These are phyloP conservation scores for Lordiphosa clarofinis DNA, from an alignment of 1,140 invertebrate species.

Conservation along the genomic window DNA sequence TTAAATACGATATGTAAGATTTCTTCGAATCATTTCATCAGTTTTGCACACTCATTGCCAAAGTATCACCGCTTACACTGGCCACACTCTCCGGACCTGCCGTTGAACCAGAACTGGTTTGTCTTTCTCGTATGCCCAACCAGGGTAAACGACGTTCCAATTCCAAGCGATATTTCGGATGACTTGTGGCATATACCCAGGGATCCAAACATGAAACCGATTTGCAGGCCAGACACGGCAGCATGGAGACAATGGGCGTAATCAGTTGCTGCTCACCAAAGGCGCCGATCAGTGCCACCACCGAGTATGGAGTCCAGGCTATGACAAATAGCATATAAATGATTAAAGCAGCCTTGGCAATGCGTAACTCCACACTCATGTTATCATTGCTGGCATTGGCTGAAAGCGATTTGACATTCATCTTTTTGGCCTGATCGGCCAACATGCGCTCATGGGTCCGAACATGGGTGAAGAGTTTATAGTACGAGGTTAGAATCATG, in stretches of 20 bases:
- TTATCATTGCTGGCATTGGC: conserved; percentile 85
- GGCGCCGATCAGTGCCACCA: conserved; percentile 86
- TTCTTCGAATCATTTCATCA: conserved; percentile 16
- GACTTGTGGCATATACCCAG: conserved; percentile 89
- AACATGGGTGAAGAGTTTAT: conserved; percentile 84
- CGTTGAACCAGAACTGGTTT: conserved; percentile 22
- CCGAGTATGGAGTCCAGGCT: conserved; percentile 88
- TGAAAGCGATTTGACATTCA: conserved; percentile 89
- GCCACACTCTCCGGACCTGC: conserved; percentile 53
- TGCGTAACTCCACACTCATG: conserved; percentile 85
- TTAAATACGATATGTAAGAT: conserved; percentile 3
- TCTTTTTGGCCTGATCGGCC: conserved; percentile 88
- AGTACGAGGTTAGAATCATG: conserved; percentile 86
- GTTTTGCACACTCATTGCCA: conserved; percentile 65
- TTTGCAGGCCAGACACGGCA: conserved; percentile 87
- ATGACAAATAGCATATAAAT: conserved; percentile 88
- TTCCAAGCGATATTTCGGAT: conserved; percentile 87
- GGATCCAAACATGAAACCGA: conserved; percentile 88
- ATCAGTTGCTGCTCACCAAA: conserved; percentile 86
- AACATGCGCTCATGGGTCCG: conserved; percentile 89
- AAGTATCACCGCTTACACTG: conserved; percentile 61
- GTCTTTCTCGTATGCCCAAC: conserved; percentile 84
- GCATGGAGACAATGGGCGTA: conserved; percentile 86
- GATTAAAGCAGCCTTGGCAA: conserved; percentile 88
- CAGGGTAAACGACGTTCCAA: conserved; percentile 86